Evolutionary conservation across 1,140 invertebrate species (phyloP).

Genomic region (Leptinotarsa defecta): DNA sequence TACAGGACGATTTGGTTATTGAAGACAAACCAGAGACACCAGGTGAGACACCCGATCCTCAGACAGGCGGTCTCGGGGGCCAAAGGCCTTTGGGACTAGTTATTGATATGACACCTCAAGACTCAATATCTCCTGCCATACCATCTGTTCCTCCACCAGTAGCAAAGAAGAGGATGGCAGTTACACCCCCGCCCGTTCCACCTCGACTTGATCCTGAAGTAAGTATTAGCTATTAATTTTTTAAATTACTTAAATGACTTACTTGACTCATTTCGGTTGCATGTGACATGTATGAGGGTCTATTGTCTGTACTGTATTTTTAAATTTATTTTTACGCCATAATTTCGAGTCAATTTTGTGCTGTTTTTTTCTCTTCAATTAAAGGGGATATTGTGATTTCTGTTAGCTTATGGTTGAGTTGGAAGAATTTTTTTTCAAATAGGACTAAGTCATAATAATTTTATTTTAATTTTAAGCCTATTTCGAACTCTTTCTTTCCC

Average conservation of each 20-base stretch:
- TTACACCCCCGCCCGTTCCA: constrained; percentile 60
- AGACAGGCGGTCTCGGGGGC: constrained; percentile 73
- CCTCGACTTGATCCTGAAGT: constrained; percentile 71
- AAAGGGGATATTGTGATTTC: too few species aligned
- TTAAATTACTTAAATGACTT: neutral
- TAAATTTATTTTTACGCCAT: too few species aligned
- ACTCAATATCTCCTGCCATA: constrained; percentile 57
- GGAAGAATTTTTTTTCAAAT: too few species aligned
- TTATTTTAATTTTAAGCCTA: too few species aligned
- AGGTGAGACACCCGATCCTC: constrained; percentile 75
- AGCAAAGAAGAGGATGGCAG: constrained; percentile 51
- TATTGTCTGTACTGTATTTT: too few species aligned
- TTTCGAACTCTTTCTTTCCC: too few species aligned
- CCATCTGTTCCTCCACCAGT: constrained; percentile 50
- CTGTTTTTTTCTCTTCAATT: too few species aligned
- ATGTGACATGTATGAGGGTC: too few species aligned
- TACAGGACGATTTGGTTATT: constrained; percentile 35
- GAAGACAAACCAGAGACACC: constrained; percentile 72
- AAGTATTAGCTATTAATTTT: constrained; percentile 21
- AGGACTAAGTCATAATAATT: too few species aligned
- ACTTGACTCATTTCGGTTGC: too few species aligned
- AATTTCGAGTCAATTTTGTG: too few species aligned
- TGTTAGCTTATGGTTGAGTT: too few species aligned
- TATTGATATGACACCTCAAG: constrained; percentile 61
- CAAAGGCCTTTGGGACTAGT: constrained; percentile 71